A percentile compares a stretch with the other conserved stretches of the same genome.
Evolutionary conservation across 2,888 invertebrate species (phyloP).

Genomic region (Drosophila austrosaltans): DNA sequence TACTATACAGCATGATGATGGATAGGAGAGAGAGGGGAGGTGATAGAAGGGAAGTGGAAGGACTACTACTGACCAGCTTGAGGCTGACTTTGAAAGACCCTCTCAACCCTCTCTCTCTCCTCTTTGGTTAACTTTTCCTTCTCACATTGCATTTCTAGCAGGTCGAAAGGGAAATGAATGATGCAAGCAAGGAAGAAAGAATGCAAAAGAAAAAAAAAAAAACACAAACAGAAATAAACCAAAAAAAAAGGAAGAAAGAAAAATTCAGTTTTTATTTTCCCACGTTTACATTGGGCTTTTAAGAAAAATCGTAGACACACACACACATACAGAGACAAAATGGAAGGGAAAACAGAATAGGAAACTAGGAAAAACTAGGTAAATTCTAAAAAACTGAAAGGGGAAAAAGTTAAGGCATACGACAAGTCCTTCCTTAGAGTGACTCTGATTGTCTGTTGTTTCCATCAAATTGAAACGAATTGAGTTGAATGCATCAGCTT

Average conservation of each 20-base stretch:
- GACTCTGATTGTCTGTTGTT: constrained; percentile 34
- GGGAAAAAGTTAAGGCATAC: constrained; percentile 11
- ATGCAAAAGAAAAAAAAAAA: constrained; percentile 35
- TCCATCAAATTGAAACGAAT: constrained; percentile 24
- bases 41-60: constrained; percentile 1
- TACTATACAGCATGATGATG: neutral
- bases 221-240: too few species aligned
- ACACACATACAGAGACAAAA: neutral
- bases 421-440: constrained; percentile 22
- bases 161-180: constrained; percentile 40
- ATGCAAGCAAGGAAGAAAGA: constrained; percentile 28
- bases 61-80: constrained; percentile 41
- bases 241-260: constrained; percentile 45
- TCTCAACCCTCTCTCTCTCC: neutral
- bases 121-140: constrained; percentile 6
- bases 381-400: neutral
- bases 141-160: constrained; percentile 45
- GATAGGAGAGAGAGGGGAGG: too few species aligned
- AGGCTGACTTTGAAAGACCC: constrained; percentile 46
- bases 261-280: constrained; percentile 59
- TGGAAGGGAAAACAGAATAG: constrained; percentile 8
- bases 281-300: constrained; percentile 33
- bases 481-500: constrained; percentile 2
- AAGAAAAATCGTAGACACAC: constrained; percentile 1
- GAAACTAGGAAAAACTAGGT: neutral